A percentile compares a stretch with the other conserved stretches of the same genome.
Evolutionary conservation across 2,797 vertebrate species (phyloP).

Genomic region (Urosaurus nigricauda): DNA sequence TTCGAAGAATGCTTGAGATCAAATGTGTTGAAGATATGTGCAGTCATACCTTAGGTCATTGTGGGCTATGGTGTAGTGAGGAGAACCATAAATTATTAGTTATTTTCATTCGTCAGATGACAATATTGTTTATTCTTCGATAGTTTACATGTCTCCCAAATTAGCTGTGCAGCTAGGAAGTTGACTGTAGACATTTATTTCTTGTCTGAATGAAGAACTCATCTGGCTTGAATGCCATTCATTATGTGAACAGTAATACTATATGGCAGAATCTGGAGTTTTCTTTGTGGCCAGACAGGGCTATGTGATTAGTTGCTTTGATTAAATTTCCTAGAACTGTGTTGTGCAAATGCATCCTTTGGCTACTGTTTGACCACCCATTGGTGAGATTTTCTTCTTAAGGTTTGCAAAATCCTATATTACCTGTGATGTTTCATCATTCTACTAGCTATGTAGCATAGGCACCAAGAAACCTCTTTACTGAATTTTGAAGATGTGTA

Average conservation of each 20-base stretch:
- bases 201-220: neutral
- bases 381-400: neutral
- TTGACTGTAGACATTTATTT: neutral
- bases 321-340: neutral
- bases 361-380: fast-evolving
- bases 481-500: too few relatives aligned
- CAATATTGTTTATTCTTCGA: neutral
- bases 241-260: neutral
- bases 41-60: neutral
- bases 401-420: neutral
- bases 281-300: slow-evolving; percentile 10
- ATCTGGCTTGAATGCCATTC: neutral
- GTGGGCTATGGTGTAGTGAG: neutral
- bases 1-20: neutral
- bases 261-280: neutral
- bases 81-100: neutral
- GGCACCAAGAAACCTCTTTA: too few relatives aligned
- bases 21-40: neutral
- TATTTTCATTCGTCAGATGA: neutral
- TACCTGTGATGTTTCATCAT: too few relatives aligned
- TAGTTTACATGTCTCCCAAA: neutral
- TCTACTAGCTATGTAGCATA: too few relatives aligned
- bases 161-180: neutral
- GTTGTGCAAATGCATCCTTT: neutral
- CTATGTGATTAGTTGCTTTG: neutral